Evolutionary conservation across 2,888 invertebrate species (phyloP).

Genomic region (Toxonevra muliebris): DNA sequence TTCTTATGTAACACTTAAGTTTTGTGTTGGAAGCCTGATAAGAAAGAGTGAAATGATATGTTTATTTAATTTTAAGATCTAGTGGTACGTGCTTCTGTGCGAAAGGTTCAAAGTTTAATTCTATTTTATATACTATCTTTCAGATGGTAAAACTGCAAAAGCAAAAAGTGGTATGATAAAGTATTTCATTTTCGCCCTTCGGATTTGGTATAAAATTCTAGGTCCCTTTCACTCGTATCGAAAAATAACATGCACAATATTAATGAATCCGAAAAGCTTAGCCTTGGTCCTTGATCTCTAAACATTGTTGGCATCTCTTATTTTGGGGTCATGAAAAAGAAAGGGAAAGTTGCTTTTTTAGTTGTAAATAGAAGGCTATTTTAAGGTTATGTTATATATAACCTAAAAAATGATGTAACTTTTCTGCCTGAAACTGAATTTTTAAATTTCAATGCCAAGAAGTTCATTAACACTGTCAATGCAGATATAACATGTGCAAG

Average conservation of each 20-base stretch:
- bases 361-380: neutral
- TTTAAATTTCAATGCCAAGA: constrained; percentile 32
- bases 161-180: no score
- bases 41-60: neutral
- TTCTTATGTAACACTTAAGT: no score
- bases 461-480: constrained; percentile 42
- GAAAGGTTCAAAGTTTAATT: no score
- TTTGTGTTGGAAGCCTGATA: neutral
- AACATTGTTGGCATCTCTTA: neutral
- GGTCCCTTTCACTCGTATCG: neutral
- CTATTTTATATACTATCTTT: no score
- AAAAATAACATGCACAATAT: no score
- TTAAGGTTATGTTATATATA: constrained; percentile 37
- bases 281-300: neutral
- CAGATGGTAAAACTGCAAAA: no score
- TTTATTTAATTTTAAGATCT: neutral
- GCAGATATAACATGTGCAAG: neutral
- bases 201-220: neutral
- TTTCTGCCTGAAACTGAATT: constrained; percentile 9
- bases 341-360: neutral
- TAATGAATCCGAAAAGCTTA: no score
- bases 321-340: neutral
- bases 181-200: no score
- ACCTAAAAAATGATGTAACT: constrained; percentile 42
- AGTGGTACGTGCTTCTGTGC: no score